These are phyloP conservation scores for Penaeus vannamei DNA, from an alignment of 1,140 invertebrate species.

Conservation along the genomic window DNA sequence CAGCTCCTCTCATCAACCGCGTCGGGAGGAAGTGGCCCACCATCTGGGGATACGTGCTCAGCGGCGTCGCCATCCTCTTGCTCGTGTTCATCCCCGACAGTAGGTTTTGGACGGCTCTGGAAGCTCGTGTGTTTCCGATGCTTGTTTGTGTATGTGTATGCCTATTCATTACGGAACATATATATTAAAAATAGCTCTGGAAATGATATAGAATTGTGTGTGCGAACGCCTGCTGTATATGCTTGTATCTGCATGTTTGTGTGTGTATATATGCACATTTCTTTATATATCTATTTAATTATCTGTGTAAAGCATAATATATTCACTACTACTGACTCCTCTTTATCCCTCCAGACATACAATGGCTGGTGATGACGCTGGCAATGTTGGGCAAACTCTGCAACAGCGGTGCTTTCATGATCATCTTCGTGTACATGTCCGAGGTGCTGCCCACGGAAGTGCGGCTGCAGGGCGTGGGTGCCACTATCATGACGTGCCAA, in stretches of 20 bases:
- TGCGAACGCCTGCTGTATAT: no score
- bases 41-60: constrained; percentile 17
- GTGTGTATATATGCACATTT: no score
- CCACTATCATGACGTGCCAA: constrained; percentile 22
- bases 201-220: no score
- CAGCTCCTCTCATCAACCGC: constrained; percentile 53
- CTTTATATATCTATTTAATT: no score
- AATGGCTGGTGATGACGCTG: constrained; percentile 57
- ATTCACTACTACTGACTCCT: neutral
- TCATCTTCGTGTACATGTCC: constrained; percentile 44
- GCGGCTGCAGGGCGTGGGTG: constrained; percentile 51
- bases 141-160: no score
- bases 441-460: constrained; percentile 61
- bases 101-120: neutral
- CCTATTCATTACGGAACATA: neutral
- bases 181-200: neutral
- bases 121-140: no score
- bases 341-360: constrained; percentile 14
- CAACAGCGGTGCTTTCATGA: constrained; percentile 52
- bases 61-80: constrained; percentile 46
- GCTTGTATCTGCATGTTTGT: no score
- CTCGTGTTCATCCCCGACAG: constrained; percentile 55
- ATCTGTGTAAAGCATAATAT: no score
- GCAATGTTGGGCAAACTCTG: constrained; percentile 61
- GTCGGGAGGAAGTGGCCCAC: constrained; percentile 45